Percentiles rank a stretch among this genome's conserved stretches.
Evolutionary conservation across 2,888 invertebrate genomes (phyloP).

Genomic region (Tipula vernalis): DNA sequence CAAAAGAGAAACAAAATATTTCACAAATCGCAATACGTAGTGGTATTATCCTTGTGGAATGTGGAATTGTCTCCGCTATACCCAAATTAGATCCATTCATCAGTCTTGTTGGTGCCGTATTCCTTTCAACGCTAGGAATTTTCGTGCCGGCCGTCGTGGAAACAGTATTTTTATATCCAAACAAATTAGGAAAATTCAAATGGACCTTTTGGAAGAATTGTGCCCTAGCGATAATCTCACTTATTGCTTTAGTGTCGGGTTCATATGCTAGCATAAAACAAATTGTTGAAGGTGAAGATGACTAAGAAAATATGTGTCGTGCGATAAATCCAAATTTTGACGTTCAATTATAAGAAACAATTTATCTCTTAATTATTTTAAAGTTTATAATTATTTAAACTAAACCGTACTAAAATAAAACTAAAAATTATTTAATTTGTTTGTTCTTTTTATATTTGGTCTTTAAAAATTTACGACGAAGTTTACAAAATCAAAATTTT

Average conservation of each 20-base stretch:
- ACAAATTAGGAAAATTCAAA: slow-evolving; percentile 46
- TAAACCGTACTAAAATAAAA: too few species aligned
- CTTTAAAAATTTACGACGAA: too few species aligned
- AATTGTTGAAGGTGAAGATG: slow-evolving; percentile 22
- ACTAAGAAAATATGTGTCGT: neutral
- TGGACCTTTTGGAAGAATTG: slow-evolving; percentile 59
- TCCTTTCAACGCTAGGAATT: slow-evolving; percentile 47
- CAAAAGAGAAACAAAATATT: slow-evolving; percentile 33
- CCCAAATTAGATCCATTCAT: slow-evolving; percentile 79
- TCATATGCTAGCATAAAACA: slow-evolving; percentile 30
- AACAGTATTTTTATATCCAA: slow-evolving; percentile 55
- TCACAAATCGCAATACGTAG: slow-evolving; percentile 30
- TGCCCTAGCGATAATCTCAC: slow-evolving; percentile 43
- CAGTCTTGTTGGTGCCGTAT: slow-evolving; percentile 70
- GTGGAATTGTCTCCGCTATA: slow-evolving; percentile 62
- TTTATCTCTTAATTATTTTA: neutral
- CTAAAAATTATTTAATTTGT: too few species aligned
- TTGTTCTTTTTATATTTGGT: too few species aligned
- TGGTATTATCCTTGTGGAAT: slow-evolving; percentile 39
- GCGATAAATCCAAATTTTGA: neutral
- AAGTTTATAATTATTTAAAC: too few species aligned
- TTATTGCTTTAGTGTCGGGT: slow-evolving; percentile 57
- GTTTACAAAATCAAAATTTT: too few species aligned
- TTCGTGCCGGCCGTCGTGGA: slow-evolving; percentile 62
- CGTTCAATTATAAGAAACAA: too few species aligned